phyloP scores from a whole-genome alignment of 2,113 vertebrate species.

The Tor tambroides region DNA sequence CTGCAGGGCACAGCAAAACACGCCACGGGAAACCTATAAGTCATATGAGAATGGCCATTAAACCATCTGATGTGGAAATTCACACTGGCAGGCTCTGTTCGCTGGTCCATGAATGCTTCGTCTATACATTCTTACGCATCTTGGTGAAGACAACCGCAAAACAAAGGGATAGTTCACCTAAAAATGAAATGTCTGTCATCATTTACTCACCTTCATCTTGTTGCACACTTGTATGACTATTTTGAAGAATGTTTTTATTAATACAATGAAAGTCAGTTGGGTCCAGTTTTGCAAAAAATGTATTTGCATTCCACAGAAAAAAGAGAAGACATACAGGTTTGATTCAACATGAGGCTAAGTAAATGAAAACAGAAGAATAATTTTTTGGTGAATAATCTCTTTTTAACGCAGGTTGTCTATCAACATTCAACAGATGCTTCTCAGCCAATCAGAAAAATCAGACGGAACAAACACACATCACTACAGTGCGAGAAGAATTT shows the following conservation, averaged over 20 bases:
- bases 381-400: too few relatives aligned
- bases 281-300: too few relatives aligned
- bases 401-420: neutral
- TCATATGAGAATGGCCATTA: conserved; percentile 30
- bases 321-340: too few relatives aligned
- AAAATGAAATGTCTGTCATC: neutral
- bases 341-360: too few relatives aligned
- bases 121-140: neutral
- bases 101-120: neutral
- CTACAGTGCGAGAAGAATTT: neutral
- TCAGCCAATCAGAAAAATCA: neutral
- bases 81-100: neutral
- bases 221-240: too few relatives aligned
- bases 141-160: neutral
- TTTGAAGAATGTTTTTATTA: neutral
- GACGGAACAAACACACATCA: neutral
- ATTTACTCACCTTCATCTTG: neutral
- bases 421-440: conserved; percentile 5
- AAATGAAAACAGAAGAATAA: too few relatives aligned
- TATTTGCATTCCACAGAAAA: too few relatives aligned
- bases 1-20: conserved; percentile 26
- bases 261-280: neutral
- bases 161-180: neutral
- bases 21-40: neutral
- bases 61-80: conserved; percentile 32